These are phyloP conservation scores for Pyrrhosoma nymphula DNA, from an alignment of 2,888 invertebrate genomes.

Conservation along the genomic window DNA sequence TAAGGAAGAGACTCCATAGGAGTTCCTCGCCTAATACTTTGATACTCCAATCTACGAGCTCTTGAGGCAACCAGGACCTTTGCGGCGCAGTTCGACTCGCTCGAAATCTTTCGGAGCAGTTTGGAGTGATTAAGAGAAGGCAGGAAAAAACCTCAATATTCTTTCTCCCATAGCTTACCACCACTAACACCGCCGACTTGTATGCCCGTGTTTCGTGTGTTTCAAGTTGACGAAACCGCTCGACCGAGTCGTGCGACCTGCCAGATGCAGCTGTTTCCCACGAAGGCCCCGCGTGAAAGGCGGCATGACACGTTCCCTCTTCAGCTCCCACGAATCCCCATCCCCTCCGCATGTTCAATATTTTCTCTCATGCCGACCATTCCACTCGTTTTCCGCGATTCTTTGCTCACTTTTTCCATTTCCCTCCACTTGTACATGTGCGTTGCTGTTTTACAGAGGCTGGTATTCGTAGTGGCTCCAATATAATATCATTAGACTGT, in stretches of 20 bases:
- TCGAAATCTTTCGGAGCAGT: too few species aligned
- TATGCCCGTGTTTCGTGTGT: conserved; percentile 17
- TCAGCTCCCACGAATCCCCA: not conserved
- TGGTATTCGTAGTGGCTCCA: too few species aligned
- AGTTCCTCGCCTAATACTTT: too few species aligned
- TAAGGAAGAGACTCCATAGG: too few species aligned
- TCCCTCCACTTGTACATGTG: not conserved
- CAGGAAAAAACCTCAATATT: not conserved
- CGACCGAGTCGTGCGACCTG: conserved; percentile 20
- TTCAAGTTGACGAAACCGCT: conserved; percentile 17
- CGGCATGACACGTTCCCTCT: not conserved
- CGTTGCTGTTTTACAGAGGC: too few species aligned
- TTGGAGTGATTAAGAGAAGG: not conserved
- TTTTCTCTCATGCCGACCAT: not conserved
- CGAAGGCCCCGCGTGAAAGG: not conserved
- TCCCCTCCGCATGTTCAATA: not conserved
- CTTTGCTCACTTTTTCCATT: not conserved
- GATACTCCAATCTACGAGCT: too few species aligned
- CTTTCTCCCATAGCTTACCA: not conserved
- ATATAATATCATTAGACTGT: too few species aligned
- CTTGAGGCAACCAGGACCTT: too few species aligned
- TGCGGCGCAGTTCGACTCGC: too few species aligned
- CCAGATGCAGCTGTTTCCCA: conserved; percentile 10
- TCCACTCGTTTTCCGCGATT: not conserved
- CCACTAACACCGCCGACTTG: not conserved